A percentile compares a stretch with the other conserved stretches of the same genome.
Evolutionary conservation across 1,140 invertebrate species (phyloP).

Genomic region (Drosophila virilis): DNA sequence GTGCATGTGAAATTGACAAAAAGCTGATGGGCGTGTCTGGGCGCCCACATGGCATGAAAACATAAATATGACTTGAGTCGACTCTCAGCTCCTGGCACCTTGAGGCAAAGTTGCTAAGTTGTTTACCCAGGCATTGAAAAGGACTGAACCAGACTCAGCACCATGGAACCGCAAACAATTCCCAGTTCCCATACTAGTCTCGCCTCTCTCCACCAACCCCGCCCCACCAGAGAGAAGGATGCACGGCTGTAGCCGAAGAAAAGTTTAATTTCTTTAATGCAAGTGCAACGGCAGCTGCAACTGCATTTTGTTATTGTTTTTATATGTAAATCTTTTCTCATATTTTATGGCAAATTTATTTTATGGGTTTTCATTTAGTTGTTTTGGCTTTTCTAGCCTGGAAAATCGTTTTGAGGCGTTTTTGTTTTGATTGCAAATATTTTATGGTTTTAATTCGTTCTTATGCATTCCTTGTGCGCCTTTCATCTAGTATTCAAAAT

Average conservation of each 20-base stretch:
- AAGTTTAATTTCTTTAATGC: conserved; percentile 61
- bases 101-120: conserved; percentile 51
- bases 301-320: conserved; percentile 45
- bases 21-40: conserved; percentile 45
- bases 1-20: conserved; percentile 54
- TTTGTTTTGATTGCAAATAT: conserved; percentile 75
- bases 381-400: conserved; percentile 14
- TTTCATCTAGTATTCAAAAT: conserved; percentile 47
- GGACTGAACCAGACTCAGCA: conserved; percentile 1
- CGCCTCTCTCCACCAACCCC: too few relatives aligned
- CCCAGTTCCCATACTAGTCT: background rate
- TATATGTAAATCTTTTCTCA: conserved; percentile 26
- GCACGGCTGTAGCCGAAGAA: background rate
- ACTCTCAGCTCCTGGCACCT: conserved; percentile 31
- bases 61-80: conserved; percentile 47
- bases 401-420: conserved; percentile 32
- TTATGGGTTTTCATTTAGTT: conserved; percentile 53
- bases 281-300: conserved; percentile 37
- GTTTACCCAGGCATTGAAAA: conserved; percentile 47
- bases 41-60: conserved; percentile 37
- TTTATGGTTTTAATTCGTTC: conserved; percentile 76
- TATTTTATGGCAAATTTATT: conserved; percentile 63
- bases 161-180: conserved; percentile 25
- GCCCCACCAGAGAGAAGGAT: background rate
- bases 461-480: conserved; percentile 46